Base-by-base conservation (phyloP, 2,113 vertebrate species). In the Cervus canadensis region DNA sequence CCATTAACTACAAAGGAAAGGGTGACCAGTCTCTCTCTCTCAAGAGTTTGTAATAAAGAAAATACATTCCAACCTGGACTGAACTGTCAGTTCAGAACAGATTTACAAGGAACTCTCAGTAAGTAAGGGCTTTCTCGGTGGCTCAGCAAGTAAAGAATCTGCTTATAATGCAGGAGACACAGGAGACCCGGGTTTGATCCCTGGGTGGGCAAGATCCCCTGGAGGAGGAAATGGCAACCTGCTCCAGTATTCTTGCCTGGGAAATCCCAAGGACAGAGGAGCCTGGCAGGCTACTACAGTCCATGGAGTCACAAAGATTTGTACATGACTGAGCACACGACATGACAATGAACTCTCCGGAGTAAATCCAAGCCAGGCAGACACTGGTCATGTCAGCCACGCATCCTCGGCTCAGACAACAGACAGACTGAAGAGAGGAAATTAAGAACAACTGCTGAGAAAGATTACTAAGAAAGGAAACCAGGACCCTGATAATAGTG, bases 21-120 rank as follows among this genome's bases (percentile, higher is more conserved):
- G 45, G 26, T n/a, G 33, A 2, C 28, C 50, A 45, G 56, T 30
- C 43, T 52, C 36, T 56, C 40, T 56, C 13, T 17, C 45, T 59
- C 64, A 62, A 25, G 8, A 76, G 40, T 52, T 59, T 93, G n/a
- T 52, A 88, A 83, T 26, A 52, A 85, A 67, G 76, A 87, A 83
- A 52, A 89, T 89, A n/a, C 48, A 79, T 13, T 30, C 25, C 86
- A 64, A 28, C 40, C 28, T 11, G 28, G 17, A 57, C 25, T 9
- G 2, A 76, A 57, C 5, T 43, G 25, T 60, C 81, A 36, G 79
- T 85, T 36, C 50, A 45, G 79, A 76, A 87, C 21, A 86, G 83
- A 82, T 52, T 88, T 21, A 93, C 67, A 86, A 28, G 3, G n/a
- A 40, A 40, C 5, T 74, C 57, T 59, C 36, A 74, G 19, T 23